Evolutionary conservation across 2,797 vertebrate species (phyloP).

Genomic region (Schizothorax lantsangensis): DNA sequence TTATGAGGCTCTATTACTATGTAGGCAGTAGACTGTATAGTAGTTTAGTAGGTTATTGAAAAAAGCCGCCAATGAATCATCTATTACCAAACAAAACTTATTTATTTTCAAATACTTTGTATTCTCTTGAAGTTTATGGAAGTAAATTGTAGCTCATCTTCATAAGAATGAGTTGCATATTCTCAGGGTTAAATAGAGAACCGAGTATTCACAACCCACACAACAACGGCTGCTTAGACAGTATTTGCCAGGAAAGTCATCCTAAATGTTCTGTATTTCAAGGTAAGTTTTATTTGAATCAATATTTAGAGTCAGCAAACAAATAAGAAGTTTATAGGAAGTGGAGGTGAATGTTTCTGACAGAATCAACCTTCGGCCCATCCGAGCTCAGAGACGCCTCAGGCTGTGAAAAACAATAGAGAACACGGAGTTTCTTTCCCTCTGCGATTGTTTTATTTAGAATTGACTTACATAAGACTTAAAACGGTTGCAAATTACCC

Average conservation of each 20-base stretch:
- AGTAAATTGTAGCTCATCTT: constrained; percentile 27
- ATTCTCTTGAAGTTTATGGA: constrained; percentile 2
- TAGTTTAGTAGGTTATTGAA: not conserved
- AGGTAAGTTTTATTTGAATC: constrained; percentile 31
- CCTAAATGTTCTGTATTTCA: not conserved
- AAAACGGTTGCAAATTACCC: not conserved
- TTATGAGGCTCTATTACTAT: not conserved
- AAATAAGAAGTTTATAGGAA: constrained; percentile 25
- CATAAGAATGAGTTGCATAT: constrained; percentile 4
- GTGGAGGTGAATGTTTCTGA: constrained; percentile 28
- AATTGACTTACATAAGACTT: not conserved
- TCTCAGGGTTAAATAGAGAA: constrained; percentile 35
- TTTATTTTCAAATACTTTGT: not conserved
- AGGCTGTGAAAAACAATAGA: constrained; percentile 10
- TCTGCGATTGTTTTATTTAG: not conserved
- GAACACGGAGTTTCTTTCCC: not conserved
- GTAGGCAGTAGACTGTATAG: too few relatives aligned
- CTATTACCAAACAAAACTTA: not conserved
- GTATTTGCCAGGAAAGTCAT: constrained; percentile 16
- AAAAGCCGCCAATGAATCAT: not conserved
- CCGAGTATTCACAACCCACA: constrained; percentile 28
- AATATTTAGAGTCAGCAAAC: constrained; percentile 28
- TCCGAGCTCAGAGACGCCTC: not conserved
- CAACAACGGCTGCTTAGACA: constrained; percentile 8
- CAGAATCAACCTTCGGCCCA: constrained; percentile 24